These are phyloP conservation scores for Trachelus stipa DNA, from an alignment of 2,888 invertebrate species.

Conservation along the genomic window DNA sequence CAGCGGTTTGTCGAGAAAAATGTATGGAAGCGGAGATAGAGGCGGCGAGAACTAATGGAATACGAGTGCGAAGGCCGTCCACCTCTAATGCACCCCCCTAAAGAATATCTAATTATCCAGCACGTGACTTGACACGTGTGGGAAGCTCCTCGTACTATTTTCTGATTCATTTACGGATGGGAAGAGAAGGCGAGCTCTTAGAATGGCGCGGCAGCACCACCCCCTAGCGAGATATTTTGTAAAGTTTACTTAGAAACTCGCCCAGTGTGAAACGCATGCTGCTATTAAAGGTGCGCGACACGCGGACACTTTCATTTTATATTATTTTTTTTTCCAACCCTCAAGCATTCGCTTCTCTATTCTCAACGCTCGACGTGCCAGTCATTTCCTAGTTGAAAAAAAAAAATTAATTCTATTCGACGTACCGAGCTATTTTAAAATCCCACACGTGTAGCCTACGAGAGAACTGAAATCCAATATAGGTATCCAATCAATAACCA, in stretches of 20 bases:
- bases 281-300: conserved; percentile 46
- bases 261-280: conserved; percentile 62
- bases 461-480: background rate
- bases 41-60: conserved; percentile 8
- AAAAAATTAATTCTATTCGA: background rate
- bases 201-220: conserved; percentile 41
- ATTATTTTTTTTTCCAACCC: conserved; percentile 15
- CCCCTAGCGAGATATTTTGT: conserved; percentile 64
- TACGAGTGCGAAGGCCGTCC: conserved; percentile 21
- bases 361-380: background rate
- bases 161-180: conserved; percentile 59
- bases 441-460: background rate
- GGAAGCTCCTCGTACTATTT: conserved; percentile 62
- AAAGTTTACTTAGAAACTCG: conserved; percentile 55
- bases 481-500: background rate
- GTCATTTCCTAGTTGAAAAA: background rate
- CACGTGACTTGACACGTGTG: conserved; percentile 65
- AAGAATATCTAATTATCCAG: conserved; percentile 67
- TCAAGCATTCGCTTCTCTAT: background rate
- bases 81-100: conserved; percentile 52
- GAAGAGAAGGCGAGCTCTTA: conserved; percentile 24
- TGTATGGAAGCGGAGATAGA: background rate
- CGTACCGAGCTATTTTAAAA: background rate
- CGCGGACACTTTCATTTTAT: background rate
- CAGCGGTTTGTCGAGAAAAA: conserved; percentile 14